These are phyloP conservation scores for Globodera rostochiensis DNA, from an alignment of 1,140 invertebrate genomes.

Conservation along the genomic window DNA sequence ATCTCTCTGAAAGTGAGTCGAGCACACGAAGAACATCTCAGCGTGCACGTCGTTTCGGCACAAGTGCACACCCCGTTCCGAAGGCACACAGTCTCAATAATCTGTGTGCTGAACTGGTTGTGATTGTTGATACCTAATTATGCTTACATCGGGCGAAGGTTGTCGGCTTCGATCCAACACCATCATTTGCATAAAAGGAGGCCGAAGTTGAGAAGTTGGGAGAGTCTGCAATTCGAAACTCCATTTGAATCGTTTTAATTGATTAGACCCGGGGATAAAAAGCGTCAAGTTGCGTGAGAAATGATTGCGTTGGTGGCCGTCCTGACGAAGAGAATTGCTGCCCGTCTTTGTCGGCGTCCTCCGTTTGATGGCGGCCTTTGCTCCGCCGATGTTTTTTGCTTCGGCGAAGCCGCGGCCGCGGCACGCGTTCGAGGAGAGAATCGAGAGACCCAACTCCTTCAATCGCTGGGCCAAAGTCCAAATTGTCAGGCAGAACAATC, in stretches of 20 bases:
- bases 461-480: slow-evolving; percentile 28
- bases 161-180: slow-evolving; percentile 7
- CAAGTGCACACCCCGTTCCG: slow-evolving; percentile 51
- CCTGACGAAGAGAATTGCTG: background rate
- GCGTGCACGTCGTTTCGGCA: slow-evolving; percentile 43
- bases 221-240: background rate
- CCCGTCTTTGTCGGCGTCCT: background rate
- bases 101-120: background rate
- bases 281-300: background rate
- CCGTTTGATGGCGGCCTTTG: background rate
- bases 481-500: slow-evolving; percentile 33
- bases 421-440: background rate
- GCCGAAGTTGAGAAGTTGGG: background rate
- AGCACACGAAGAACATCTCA: slow-evolving; percentile 42
- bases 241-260: too few species aligned
- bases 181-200: slow-evolving; percentile 8
- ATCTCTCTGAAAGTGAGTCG: slow-evolving; percentile 36
- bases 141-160: slow-evolving; percentile 13
- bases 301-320: background rate
- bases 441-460: background rate
- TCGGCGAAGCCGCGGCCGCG: background rate
- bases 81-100: slow-evolving; percentile 47
- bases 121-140: slow-evolving; percentile 9
- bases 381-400: background rate
- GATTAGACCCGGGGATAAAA: background rate